Base-by-base conservation (phyloP, 1,140 invertebrate species). In the Aphaenogaster rudis region DNA sequence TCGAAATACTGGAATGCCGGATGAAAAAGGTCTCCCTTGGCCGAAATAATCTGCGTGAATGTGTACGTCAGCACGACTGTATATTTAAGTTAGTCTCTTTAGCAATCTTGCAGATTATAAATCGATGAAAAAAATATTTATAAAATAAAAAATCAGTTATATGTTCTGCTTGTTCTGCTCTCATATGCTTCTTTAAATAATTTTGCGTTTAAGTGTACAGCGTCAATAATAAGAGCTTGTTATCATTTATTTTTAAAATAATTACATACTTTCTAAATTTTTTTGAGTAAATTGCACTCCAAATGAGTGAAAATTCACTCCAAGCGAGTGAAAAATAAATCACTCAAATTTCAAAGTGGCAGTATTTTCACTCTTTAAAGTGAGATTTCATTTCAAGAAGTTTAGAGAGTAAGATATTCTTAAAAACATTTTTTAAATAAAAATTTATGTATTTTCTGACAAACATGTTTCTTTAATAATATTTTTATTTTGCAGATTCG, bases 1-100 rank as follows among this genome's bases (percentile, higher is more conserved):
- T 91, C 3, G 86, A 86, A 28, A 91, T 90, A 59, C 50, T 91
- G 0, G 78, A 85, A 28, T 33, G 88, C 3, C 80, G 90, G 2
- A 42, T 90, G 33, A 64, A 21, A 69, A 69, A 66, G 2, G 6
- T 86, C 1, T 48, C 57, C 8, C 57, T 6, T 39, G 45, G 11
- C 0, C 67, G 36, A 33, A 64, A 64, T 1, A 45, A 39, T 39
- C 0, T 21, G 11, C 61, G 80, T 8, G 15, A 79, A 3, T 84
- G 74, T 59, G 45, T 69, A 13, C 39, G 28, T 39, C 82, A 78
- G 33, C 82, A 86, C 17, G 17, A 86, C 9, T 28, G 36, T 33
- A 86, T 88, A 78, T 86, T 78, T 67, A 71, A 71, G 87, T 88
- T 71, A 59, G 87, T 78, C 11, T 45, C 28, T 28, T 48, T 63